Evolutionary conservation across 37 sponge, comb jelly and placozoan species (phyloP).

Genomic region (Beroe forskalii): DNA sequence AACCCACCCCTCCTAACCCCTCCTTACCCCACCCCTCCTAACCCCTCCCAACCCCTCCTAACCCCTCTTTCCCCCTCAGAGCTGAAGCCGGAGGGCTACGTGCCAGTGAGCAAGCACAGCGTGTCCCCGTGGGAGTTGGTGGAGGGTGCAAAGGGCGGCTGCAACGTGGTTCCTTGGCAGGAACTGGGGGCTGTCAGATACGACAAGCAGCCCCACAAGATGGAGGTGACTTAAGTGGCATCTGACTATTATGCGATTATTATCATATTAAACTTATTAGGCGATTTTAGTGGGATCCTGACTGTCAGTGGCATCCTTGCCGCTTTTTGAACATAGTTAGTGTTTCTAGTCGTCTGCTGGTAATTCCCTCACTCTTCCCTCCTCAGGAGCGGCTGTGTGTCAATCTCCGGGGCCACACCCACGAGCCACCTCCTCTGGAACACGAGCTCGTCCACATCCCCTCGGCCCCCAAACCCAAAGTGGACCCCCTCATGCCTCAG

Average conservation of each 20-base stretch:
- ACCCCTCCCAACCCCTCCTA: neutral
- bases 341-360: too few relatives aligned
- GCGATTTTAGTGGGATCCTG: too few relatives aligned
- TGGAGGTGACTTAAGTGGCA: neutral
- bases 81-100: slow-evolving; percentile 58
- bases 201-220: slow-evolving; percentile 17
- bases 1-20: neutral
- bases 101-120: slow-evolving; percentile 57
- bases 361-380: too few relatives aligned
- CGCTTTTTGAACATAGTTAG: too few relatives aligned
- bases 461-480: slow-evolving; percentile 33
- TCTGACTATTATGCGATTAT: too few relatives aligned
- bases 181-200: slow-evolving; percentile 48
- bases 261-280: too few relatives aligned
- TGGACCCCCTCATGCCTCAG: slow-evolving; percentile 24
- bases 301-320: too few relatives aligned
- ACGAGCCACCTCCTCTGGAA: neutral
- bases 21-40: neutral
- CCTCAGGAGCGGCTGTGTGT: slow-evolving; percentile 24
- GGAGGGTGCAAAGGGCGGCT: slow-evolving; percentile 53
- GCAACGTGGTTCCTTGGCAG: slow-evolving; percentile 61
- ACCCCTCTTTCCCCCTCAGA: neutral
- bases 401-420: slow-evolving; percentile 55
- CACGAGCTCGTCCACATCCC: slow-evolving; percentile 19
- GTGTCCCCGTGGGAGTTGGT: slow-evolving; percentile 63